Evolutionary conservation across 2,888 invertebrate genomes (phyloP).

Genomic region (Calliopum simillimum): DNA sequence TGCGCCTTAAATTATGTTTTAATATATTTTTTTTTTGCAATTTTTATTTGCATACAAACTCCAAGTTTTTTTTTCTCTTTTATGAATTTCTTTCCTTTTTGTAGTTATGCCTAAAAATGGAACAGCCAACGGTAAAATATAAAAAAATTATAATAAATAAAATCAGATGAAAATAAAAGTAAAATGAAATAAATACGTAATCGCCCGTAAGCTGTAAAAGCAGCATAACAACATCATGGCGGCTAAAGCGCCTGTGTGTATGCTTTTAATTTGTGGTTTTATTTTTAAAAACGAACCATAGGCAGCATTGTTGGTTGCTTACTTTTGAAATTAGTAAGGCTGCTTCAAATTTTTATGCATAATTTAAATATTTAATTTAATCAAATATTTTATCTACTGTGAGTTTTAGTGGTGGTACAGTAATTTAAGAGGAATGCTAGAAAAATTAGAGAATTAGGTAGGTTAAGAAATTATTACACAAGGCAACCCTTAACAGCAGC

Average conservation of each 20-base stretch:
- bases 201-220: background rate
- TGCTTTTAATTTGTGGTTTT: constrained; percentile 4
- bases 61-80: background rate
- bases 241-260: background rate
- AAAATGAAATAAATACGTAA: background rate
- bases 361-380: too few relatives aligned
- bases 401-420: too few relatives aligned
- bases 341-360: too few relatives aligned
- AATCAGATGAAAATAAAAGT: background rate
- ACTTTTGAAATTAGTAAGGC: too few relatives aligned
- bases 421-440: too few relatives aligned
- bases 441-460: too few relatives aligned
- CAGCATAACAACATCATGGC: background rate
- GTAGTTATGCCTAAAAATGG: background rate
- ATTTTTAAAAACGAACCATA: background rate
- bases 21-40: too few relatives aligned
- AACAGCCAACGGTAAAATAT: background rate
- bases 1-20: too few relatives aligned
- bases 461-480: too few relatives aligned
- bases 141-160: constrained; percentile 11
- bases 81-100: constrained; percentile 4
- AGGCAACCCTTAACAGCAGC: too few relatives aligned
- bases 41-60: too few relatives aligned
- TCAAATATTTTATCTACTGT: too few relatives aligned
- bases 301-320: background rate